Evolutionary conservation across 2,113 vertebrate species (phyloP), one percentile per base, ranked within the genome.

Genomic region (Pogonocichla stellata): DNA sequence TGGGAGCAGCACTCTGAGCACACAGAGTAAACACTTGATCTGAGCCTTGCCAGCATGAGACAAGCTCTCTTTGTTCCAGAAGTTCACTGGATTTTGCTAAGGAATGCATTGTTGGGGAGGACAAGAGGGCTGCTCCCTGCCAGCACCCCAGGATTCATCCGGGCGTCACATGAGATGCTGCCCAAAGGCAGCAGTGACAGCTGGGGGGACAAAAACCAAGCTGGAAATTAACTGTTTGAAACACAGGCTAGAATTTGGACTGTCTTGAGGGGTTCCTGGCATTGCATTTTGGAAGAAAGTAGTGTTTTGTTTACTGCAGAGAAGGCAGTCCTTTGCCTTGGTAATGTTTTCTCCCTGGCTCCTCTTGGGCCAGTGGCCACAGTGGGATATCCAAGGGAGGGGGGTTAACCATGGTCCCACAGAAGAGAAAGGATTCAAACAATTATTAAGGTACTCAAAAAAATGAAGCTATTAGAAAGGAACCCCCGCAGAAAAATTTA

Each of bases 21-120:
- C 51, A 40, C 8, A 62, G 77, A 80, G 62, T 2, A 78, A 94
- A 84, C 53, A 53, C 64, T 81, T 10, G 17, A 42, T 31, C 17
- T 20, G 72, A 80, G 51, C 67, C 47, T 38, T 64, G 86, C 60
- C 86, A 67, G 75, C 0, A 2, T 0, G 8, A 42, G 65, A 97
- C 91, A 96, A 89, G 12, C 18, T 16, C 9, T 29, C 93, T 95
- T 95, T 97, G 91, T 96, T 67, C 8, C 69, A 10, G 19, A 6
- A 74, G 56, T 17, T 48, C 58, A 10, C 24, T 57, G 89, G 19
- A 22, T 81, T 73, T 84, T 1, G 40, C 69, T 56, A 3, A 86
- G 83, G 86, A 86, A 89, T 18, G 57, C 26, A 53, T 75, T 96
- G 80, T 87, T 69, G 70, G 45, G 77, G 77, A 71, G 33, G 53